These are phyloP conservation scores for Scophthalmus maximus DNA, from an alignment of 2,113 vertebrate genomes.

Conservation along the genomic window DNA sequence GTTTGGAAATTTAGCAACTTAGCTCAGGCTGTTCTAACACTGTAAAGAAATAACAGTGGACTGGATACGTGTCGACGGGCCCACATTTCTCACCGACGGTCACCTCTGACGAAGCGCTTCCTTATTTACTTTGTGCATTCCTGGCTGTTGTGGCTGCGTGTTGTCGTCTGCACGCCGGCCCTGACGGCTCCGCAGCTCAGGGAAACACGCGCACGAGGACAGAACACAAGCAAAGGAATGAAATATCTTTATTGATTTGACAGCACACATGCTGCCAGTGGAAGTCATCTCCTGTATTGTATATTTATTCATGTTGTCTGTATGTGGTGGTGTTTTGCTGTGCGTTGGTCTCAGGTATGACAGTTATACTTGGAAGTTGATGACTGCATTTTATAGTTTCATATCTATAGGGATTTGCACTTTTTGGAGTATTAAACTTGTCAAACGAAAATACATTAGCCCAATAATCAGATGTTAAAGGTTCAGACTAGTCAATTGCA, in stretches of 20 bases:
- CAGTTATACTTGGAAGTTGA: too few relatives aligned
- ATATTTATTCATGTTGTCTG: neutral
- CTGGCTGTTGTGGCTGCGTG: slow-evolving; percentile 1
- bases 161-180: neutral
- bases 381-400: too few relatives aligned
- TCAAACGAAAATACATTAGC: too few relatives aligned
- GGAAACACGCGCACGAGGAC: neutral
- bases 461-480: too few relatives aligned
- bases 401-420: too few relatives aligned
- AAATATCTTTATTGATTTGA: neutral
- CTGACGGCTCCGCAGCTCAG: neutral
- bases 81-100: neutral
- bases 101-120: slow-evolving; percentile 39
- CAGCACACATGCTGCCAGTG: too few relatives aligned
- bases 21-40: neutral
- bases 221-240: too few relatives aligned
- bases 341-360: neutral
- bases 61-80: neutral
- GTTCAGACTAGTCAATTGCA: too few relatives aligned
- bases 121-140: slow-evolving; percentile 8
- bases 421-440: too few relatives aligned
- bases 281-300: too few relatives aligned
- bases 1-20: slow-evolving; percentile 41
- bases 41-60: neutral
- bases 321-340: neutral